These are phyloP conservation scores for Azorinus chamasolen DNA, from an alignment of 2,888 invertebrate genomes.

Conservation along the genomic window DNA sequence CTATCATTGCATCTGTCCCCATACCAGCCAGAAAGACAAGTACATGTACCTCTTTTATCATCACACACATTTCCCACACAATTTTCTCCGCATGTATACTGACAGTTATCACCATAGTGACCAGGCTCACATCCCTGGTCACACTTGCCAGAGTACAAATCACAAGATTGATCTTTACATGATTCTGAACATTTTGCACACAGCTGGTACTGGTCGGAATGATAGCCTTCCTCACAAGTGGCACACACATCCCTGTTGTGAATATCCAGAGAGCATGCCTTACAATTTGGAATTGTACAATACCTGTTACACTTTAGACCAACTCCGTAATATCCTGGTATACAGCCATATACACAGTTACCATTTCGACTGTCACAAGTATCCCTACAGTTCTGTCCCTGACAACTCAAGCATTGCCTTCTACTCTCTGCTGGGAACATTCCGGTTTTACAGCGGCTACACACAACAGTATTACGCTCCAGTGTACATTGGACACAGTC, in stretches of 20 bases:
- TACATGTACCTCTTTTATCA: conserved; percentile 47
- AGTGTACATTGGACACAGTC: conserved; percentile 56
- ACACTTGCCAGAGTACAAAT: conserved; percentile 56
- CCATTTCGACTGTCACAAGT: conserved; percentile 49
- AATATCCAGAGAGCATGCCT: conserved; percentile 36
- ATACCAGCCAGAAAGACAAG: conserved; percentile 62
- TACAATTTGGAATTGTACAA: conserved; percentile 54
- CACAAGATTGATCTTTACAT: conserved; percentile 34
- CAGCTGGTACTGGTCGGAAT: conserved; percentile 16
- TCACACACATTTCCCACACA: conserved; percentile 51
- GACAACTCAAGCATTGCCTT: conserved; percentile 36
- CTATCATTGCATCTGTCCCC: conserved; percentile 51
- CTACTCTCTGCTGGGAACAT: conserved; percentile 21
- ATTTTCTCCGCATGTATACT: conserved; percentile 47
- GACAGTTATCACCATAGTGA: conserved; percentile 61
- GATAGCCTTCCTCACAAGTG: conserved; percentile 50
- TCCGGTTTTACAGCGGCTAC: conserved; percentile 27
- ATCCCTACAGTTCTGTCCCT: conserved; percentile 27
- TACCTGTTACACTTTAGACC: conserved; percentile 39
- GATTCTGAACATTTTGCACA: conserved; percentile 33
- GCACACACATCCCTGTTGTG: conserved; percentile 26
- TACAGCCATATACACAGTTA: conserved; percentile 57
- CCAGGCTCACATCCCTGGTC: conserved; percentile 55
- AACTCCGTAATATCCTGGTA: conserved; percentile 59
- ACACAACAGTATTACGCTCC: not conserved